phyloP scores from a whole-genome alignment of 2,113 vertebrate genomes.

The Bettongia penicillata region DNA sequence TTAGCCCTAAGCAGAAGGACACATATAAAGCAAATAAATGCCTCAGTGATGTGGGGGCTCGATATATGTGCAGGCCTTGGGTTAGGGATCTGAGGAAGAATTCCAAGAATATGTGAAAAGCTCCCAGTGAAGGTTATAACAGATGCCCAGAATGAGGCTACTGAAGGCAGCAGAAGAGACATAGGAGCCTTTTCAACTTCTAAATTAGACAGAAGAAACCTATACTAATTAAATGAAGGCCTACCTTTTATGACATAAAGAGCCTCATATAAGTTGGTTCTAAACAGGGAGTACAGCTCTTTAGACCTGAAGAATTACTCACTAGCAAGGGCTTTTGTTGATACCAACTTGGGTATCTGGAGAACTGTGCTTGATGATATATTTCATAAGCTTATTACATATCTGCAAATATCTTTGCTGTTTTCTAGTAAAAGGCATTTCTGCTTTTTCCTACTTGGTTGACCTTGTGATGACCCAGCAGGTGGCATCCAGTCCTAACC shows the following conservation, averaged over 20 bases:
- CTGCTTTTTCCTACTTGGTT: neutral
- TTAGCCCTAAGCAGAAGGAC: neutral
- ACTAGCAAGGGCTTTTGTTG: too few relatives aligned
- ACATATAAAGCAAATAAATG: neutral
- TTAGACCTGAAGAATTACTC: neutral
- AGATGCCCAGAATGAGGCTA: neutral
- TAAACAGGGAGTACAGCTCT: neutral
- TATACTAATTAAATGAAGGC: neutral
- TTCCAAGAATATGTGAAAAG: too few relatives aligned
- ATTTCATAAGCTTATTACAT: neutral
- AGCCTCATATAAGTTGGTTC: neutral
- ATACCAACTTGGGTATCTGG: too few relatives aligned
- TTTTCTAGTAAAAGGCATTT: neutral
- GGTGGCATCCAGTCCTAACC: neutral
- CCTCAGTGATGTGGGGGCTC: neutral
- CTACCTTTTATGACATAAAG: neutral
- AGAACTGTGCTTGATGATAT: neutral
- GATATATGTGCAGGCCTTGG: neutral
- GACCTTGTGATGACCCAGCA: neutral
- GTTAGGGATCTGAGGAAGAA: too few relatives aligned
- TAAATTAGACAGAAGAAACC: neutral
- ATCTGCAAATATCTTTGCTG: too few relatives aligned
- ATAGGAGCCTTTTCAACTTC: neutral
- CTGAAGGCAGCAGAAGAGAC: neutral
- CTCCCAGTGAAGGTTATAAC: neutral